These are phyloP conservation scores for Ditylenchus dipsaci DNA, from an alignment of 1,140 invertebrate species.

Conservation along the genomic window DNA sequence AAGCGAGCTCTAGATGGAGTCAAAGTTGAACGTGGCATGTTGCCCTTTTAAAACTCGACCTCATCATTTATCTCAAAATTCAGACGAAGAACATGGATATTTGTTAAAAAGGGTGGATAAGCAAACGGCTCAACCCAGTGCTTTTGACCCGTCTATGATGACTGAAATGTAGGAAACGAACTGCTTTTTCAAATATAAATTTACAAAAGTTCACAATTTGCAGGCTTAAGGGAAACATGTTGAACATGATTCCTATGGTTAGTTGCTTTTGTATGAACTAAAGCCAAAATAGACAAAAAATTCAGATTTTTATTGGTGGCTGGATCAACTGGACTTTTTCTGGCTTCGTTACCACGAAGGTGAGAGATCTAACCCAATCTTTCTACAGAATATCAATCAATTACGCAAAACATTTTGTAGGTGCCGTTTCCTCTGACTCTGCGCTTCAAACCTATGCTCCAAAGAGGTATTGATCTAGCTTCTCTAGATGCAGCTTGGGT, in stretches of 20 bases:
- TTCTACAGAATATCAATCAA: conserved; percentile 4
- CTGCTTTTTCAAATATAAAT: neutral
- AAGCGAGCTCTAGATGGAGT: too few relatives aligned
- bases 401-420: conserved; percentile 36
- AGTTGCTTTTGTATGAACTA: conserved; percentile 2
- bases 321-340: conserved; percentile 99
- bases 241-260: conserved; percentile 50
- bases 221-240: conserved; percentile 26
- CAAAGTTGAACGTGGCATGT: too few relatives aligned
- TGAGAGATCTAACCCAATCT: neutral
- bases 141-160: conserved; percentile 85
- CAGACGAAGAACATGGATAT: conserved; percentile 81
- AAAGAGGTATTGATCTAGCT: conserved; percentile 87
- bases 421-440: conserved; percentile 96
- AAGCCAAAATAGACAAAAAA: neutral
- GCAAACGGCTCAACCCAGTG: conserved; percentile 72
- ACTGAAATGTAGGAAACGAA: conserved; percentile 77
- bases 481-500: conserved; percentile 98
- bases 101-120: conserved; percentile 80
- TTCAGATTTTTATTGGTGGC: conserved; percentile 61
- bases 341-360: conserved; percentile 91
- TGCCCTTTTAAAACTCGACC: too few relatives aligned
- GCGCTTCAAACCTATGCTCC: conserved; percentile 97
- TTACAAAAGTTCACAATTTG: conserved; percentile 63
- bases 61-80: too few relatives aligned